Percentiles rank a stretch among this genome's conserved stretches.
These are phyloP conservation scores for Musca vetustissima DNA, from an alignment of 1,140 invertebrate species.

Conservation along the genomic window DNA sequence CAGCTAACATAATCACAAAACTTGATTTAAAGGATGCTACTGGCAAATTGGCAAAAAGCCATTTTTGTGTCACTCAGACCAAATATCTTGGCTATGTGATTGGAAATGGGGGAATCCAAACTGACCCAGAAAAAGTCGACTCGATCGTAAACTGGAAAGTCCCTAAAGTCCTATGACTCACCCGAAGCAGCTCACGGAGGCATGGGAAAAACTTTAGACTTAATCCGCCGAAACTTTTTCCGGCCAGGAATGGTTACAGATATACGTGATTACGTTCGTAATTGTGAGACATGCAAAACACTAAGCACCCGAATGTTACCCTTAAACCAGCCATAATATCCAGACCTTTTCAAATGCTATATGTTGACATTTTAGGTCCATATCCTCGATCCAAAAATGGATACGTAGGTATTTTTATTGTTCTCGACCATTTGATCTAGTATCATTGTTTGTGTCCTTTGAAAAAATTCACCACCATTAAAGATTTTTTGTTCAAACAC, in stretches of 20 bases:
- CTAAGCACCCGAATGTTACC: neutral
- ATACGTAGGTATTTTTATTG: too few relatives aligned
- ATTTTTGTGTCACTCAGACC: conserved; percentile 47
- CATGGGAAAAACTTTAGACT: too few relatives aligned
- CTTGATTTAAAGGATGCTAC: conserved; percentile 35
- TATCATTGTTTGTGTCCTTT: too few relatives aligned
- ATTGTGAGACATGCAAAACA: conserved; percentile 10
- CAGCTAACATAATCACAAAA: conserved; percentile 36
- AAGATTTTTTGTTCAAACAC: neutral
- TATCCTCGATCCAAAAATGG: too few relatives aligned
- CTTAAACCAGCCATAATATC: neutral
- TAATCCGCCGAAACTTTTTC: neutral
- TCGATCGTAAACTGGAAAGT: conserved; percentile 31
- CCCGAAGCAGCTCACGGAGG: too few relatives aligned
- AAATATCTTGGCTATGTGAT: too few relatives aligned
- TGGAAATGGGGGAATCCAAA: too few relatives aligned
- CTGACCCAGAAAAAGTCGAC: too few relatives aligned
- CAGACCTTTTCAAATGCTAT: conserved; percentile 27
- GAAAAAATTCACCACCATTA: conserved; percentile 36
- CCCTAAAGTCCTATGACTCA: conserved; percentile 17
- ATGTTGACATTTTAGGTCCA: conserved; percentile 28
- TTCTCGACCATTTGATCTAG: too few relatives aligned
- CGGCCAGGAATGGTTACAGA: too few relatives aligned
- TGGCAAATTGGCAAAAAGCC: conserved; percentile 42
- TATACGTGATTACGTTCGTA: neutral